Conservation (phyloP, 1,140 invertebrate genomes). For the Olivierus martensii region DNA sequence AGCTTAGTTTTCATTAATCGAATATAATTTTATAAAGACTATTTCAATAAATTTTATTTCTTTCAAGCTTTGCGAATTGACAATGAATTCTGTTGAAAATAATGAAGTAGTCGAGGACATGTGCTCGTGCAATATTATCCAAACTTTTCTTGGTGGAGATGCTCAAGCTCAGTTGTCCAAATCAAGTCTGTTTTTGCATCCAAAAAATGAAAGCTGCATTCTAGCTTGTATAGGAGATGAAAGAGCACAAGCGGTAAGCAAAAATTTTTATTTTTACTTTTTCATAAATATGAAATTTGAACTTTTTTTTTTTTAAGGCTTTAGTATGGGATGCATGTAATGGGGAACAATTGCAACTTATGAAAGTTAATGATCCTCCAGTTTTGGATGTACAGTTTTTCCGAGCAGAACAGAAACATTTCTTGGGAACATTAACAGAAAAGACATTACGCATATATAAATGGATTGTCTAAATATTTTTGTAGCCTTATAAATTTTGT, state of each 20-base stretch:
- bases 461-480: constrained; percentile 12
- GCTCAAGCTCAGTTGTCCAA: constrained; percentile 46
- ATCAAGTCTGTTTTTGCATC: constrained; percentile 39
- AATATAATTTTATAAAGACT: background rate
- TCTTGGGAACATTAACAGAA: constrained; percentile 47
- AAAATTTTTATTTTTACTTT: background rate
- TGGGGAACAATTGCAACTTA: constrained; percentile 37
- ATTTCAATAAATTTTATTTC: no score
- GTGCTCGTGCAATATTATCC: constrained; percentile 38
- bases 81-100: no score
- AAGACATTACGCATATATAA: constrained; percentile 47
- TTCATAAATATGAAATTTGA: background rate
- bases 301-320: constrained; percentile 1
- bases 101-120: background rate
- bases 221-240: constrained; percentile 27
- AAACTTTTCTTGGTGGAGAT: constrained; percentile 45
- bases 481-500: no score
- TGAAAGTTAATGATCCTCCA: constrained; percentile 41
- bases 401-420: constrained; percentile 32
- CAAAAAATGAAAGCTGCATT: constrained; percentile 19
- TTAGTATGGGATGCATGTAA: constrained; percentile 50
- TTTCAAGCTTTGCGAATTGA: no score
- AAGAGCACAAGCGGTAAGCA: constrained; percentile 15
- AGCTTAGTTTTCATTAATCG: background rate
- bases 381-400: constrained; percentile 49